Percentiles rank a stretch among this genome's conserved stretches.
phyloP scores from a whole-genome alignment of 2,888 invertebrate genomes.

The Hedychridium roseum region DNA sequence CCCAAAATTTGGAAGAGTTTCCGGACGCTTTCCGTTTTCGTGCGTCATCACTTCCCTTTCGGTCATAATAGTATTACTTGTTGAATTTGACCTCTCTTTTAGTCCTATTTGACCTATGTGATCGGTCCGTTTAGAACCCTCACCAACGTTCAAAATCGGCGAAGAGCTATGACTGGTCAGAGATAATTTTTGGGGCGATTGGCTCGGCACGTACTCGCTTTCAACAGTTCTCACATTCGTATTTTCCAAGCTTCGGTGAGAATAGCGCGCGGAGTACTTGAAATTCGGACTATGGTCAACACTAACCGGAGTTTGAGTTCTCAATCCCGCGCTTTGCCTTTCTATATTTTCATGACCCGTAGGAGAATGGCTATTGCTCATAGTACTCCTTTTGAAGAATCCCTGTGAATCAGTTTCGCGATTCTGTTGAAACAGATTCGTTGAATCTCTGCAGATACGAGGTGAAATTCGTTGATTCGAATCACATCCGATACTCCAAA shows the following conservation, averaged over 20 bases:
- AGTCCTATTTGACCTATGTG: no score
- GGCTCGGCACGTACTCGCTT: not conserved
- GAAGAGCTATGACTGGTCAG: not conserved
- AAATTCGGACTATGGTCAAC: slow-evolving; percentile 18
- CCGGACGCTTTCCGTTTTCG: no score
- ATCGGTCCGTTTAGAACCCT: no score
- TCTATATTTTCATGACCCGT: no score
- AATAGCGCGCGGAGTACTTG: slow-evolving; percentile 34
- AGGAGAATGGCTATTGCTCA: no score
- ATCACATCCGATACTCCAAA: slow-evolving; percentile 6
- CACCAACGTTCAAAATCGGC: no score
- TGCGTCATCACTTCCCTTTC: no score
- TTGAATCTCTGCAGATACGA: slow-evolving; percentile 14
- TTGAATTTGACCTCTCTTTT: not conserved
- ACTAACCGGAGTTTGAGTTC: not conserved
- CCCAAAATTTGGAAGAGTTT: no score
- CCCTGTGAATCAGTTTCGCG: not conserved
- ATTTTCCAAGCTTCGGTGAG: slow-evolving; percentile 42
- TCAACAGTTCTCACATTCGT: slow-evolving; percentile 36
- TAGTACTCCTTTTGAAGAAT: no score
- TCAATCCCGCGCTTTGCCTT: not conserved
- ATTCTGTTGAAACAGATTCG: not conserved
- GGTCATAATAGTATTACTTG: not conserved
- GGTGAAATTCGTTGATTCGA: slow-evolving; percentile 10
- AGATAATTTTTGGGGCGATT: not conserved